phyloP scores from a whole-genome alignment of 2,113 vertebrate genomes.

The Pollachius pollachius region DNA sequence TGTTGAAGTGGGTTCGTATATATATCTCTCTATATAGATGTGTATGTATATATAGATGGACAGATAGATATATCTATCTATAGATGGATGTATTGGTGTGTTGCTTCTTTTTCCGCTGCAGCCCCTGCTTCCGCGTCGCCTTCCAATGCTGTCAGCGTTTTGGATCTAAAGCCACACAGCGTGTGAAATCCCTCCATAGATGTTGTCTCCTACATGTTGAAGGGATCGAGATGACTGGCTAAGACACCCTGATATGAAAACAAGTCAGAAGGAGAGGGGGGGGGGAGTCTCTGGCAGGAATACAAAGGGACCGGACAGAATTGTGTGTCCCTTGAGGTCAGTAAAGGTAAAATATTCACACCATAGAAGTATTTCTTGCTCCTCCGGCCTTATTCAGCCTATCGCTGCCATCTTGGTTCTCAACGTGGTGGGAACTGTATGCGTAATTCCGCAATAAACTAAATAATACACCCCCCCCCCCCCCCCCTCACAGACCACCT shows the following conservation, averaged over 20 bases:
- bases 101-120: no score
- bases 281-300: slow-evolving; percentile 23
- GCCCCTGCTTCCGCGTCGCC: no score
- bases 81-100: no score
- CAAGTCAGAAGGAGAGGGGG: slow-evolving; percentile 29
- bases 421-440: no score
- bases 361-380: no score
- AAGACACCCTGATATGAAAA: slow-evolving; percentile 57
- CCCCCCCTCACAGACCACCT: no score
- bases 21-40: no score
- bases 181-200: slow-evolving; percentile 35
- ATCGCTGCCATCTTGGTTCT: no score
- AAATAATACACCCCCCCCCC: no score
- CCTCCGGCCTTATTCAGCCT: no score
- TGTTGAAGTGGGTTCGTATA: slow-evolving; percentile 48
- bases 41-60: slow-evolving; percentile 23
- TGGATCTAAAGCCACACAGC: slow-evolving; percentile 46
- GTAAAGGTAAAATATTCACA: background rate
- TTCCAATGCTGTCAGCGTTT: slow-evolving; percentile 32
- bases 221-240: slow-evolving; percentile 43
- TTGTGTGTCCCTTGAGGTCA: slow-evolving; percentile 37
- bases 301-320: slow-evolving; percentile 48
- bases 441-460: no score
- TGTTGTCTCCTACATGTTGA: slow-evolving; percentile 16
- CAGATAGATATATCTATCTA: no score